Evolutionary conservation across 2,888 invertebrate species (phyloP), one percentile per base, ranked within the genome.

Genomic region (Campoplex nolae): DNA sequence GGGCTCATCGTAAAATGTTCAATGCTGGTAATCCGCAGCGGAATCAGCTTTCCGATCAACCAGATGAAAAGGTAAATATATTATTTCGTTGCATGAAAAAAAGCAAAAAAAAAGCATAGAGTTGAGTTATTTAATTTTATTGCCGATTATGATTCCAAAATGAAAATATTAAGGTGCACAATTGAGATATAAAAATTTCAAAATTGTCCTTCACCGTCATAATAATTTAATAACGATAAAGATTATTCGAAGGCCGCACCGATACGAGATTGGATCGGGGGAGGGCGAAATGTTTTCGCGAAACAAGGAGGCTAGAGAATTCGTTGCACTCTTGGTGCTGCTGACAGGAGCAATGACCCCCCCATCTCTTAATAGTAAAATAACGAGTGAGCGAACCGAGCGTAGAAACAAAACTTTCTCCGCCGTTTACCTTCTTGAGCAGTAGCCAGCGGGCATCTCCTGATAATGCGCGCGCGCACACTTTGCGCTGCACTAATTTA

Each of bases 1-100:
- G 97, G 92, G 98, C 98, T 7, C 98, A 98, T 94, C 96, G 96
- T 91, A 97, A 97, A 95, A 98, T 98, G 98, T 98, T 98, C 93
- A 94, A 93, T 83, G 23, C 23, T 23, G 91, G 92, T 56, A 89
- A 92, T 65, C 93, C 92, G 71, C 93, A 93, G 81, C 92, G 92
- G 78, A 89, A 89, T 23, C 93, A 93, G 70, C 88, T 89, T 76
- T 89, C 90, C 45, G 92, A 93, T 83, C 91, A 92, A 58, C 74
- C 87, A 62, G 35, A 82, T 35, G 93, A 94, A 75, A 92, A 93
- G 92, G 94, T 93, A 90, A 91, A 32, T 16, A 32, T 16, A 13
- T 38, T 38, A 28, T 13, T 58, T 28, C n/a, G 56, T 28, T n/a
- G 51, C 16, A 16, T 48, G 1, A 51, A 51, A n/a, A 18, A 51